Evolutionary conservation across 1,140 invertebrate genomes (phyloP).

Genomic region (Mya arenaria): DNA sequence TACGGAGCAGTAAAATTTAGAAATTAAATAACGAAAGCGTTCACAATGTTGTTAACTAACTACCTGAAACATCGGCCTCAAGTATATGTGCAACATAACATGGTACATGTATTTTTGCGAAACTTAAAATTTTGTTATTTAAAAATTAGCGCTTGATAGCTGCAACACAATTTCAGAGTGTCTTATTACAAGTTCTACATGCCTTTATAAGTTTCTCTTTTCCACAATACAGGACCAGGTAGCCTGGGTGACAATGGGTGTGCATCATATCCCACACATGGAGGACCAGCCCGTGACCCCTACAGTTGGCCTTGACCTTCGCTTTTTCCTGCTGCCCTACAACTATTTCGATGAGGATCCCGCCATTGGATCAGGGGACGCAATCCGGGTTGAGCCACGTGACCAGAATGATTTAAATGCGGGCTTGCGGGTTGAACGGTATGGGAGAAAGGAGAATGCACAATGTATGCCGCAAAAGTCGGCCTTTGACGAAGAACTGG

Average conservation of each 20-base stretch:
- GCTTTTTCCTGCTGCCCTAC: constrained; percentile 69
- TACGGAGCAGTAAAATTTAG: too few species aligned
- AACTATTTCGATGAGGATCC: constrained; percentile 76
- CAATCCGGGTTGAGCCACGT: constrained; percentile 56
- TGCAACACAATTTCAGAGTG: not conserved
- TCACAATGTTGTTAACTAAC: not conserved
- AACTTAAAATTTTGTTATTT: not conserved
- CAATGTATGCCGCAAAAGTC: not conserved
- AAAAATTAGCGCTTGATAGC: not conserved
- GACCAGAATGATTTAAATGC: not conserved
- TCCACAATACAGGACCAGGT: constrained; percentile 71
- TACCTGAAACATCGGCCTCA: not conserved
- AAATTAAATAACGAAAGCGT: too few species aligned
- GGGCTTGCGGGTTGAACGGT: constrained; percentile 48
- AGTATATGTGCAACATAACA: not conserved
- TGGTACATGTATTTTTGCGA: not conserved
- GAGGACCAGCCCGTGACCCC: constrained; percentile 74
- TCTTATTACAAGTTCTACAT: not conserved
- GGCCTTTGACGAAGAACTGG: too few species aligned
- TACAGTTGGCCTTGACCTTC: constrained; percentile 64
- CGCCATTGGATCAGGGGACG: constrained; percentile 64
- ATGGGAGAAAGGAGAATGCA: constrained; percentile 34
- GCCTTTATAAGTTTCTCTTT: not conserved
- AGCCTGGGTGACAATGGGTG: constrained; percentile 74
- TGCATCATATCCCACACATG: constrained; percentile 71